Evolutionary conservation across 2,797 vertebrate species (phyloP), one percentile per base, ranked within the genome.

Genomic region (Lindbergichthys nudifrons): DNA sequence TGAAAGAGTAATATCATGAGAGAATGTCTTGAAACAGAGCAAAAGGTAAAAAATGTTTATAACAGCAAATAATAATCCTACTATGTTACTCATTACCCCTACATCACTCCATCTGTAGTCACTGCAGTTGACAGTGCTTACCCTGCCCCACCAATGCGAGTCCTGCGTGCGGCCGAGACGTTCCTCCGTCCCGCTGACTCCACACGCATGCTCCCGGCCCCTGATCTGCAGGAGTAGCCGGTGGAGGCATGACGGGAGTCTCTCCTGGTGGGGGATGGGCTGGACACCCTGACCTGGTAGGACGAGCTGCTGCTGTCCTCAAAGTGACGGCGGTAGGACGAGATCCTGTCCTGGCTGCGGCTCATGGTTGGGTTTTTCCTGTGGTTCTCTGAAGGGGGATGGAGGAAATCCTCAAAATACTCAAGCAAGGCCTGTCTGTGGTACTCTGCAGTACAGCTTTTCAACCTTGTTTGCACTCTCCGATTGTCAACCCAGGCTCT

Each of bases 311-410:
- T 88, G 79, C 79, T 86, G 70, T 92, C 93, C 89, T 95, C 94
- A 61, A 95, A 95, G 82, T 94, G 93, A 39, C 93, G 92, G 53
- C 93, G 86, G 70, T 94, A 94, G 48, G 95, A 95, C 0, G 95
- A 96, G 68, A 95, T 95, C 81, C 95, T 94, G 42, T 93, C 94
- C 0, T 87, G 92, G 85, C 95, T 95, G 87, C 62, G 73, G 63
- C 94, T 94, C 95, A 94, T 96, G 48, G 6, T 89, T 81, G 66
- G 71, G 66, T 11, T 51, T 50, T 60, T 43, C 65, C 74, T 66
- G 7, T 36, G 56, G 41, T 56, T 69, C 45, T 77, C 59, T 77
- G 70, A 72, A 15, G 14, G 19, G 11, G 46, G 48, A 51, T 36
- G 18, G 23, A 51, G 21, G 43, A 69, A 66, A 66, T 10, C 15